Conservation (phyloP, 2,888 invertebrate species). For the Cantharis lateralis region DNA sequence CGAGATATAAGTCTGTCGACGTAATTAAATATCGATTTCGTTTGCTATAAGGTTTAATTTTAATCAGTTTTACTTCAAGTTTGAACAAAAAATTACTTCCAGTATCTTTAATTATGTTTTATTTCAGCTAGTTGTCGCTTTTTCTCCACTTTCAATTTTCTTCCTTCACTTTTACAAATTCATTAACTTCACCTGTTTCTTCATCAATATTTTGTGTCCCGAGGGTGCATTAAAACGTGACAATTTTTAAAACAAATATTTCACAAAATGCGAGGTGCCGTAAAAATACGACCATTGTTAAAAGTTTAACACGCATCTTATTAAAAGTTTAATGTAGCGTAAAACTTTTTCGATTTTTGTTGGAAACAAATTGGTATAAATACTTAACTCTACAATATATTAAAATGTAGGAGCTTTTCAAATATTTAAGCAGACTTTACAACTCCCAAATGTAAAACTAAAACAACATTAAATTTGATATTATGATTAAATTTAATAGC, state of each 20-base stretch:
- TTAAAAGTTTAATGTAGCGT: not conserved
- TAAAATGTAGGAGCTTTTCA: constrained; percentile 1
- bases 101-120: not conserved
- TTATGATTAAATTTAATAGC: constrained; percentile 42
- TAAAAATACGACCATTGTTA: not conserved
- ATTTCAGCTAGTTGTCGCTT: not conserved
- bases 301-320: not conserved
- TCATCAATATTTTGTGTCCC: not conserved
- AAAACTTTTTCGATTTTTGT: not conserved
- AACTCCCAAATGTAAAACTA: constrained; percentile 3
- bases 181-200: not conserved
- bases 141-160: not conserved
- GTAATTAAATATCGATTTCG: constrained; percentile 4
- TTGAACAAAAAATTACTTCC: not conserved
- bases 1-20: constrained; percentile 2
- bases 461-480: constrained; percentile 27
- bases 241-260: not conserved
- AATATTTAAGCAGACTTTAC: constrained; percentile 2
- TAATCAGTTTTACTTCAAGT: constrained; percentile 1
- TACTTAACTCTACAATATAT: constrained; percentile 1
- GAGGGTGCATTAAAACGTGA: not conserved
- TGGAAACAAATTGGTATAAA: not conserved
- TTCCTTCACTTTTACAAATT: not conserved
- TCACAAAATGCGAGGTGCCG: not conserved
- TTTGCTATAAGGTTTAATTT: constrained; percentile 1